Base-by-base conservation (phyloP, 1,140 invertebrate species). In the Neelides sp. region DNA sequence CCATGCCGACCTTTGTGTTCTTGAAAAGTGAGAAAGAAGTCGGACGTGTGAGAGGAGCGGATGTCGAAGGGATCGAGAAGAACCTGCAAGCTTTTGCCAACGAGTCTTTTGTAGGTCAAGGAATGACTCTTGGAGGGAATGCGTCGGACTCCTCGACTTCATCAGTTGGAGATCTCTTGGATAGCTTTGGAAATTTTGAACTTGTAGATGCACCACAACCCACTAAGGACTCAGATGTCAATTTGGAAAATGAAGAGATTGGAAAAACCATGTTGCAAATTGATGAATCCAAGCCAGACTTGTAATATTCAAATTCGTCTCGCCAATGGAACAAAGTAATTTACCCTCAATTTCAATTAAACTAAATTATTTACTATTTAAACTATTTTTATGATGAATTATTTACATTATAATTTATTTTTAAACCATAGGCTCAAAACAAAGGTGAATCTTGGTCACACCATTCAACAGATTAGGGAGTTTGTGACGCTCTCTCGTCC, bases 1-100 rank as follows among this genome's bases (percentile, higher is more conserved):
- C 90, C 1, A 97, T 98, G 90, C 95, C 95, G 4, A 98, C 95
- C 4, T 98, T 98, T 65, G 81, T 94, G 52, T 95, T 98, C 64
- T 95, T 89, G 65, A 79, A 82, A 55, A 95, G 91, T 65, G 77
- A 80, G 75, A 73, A 74, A n/a, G 84, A 83, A 69, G 70, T 94
- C 59, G 85, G 84, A 63, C 67, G 76, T 12, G 70, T 92, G 37
- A 79, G 83, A 71, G 54, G 54, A 5, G 49, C 48, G 17, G 44
- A 55, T 40, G 0, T 30, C 4, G 27, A 2, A 24, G 23, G 27
- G 1, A 24, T 55, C 13, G 43, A 55, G 37, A 10, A 34, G 30
- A n/a, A n/a, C n/a, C n/a, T n/a, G n/a, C n/a, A n/a, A n/a, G n/a
- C n/a, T n/a, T n/a, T n/a, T n/a, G n/a, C n/a, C n/a, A n/a, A n/a